Evolutionary conservation across 2,888 invertebrate genomes (phyloP).

Genomic region (Poecilus cupreus): DNA sequence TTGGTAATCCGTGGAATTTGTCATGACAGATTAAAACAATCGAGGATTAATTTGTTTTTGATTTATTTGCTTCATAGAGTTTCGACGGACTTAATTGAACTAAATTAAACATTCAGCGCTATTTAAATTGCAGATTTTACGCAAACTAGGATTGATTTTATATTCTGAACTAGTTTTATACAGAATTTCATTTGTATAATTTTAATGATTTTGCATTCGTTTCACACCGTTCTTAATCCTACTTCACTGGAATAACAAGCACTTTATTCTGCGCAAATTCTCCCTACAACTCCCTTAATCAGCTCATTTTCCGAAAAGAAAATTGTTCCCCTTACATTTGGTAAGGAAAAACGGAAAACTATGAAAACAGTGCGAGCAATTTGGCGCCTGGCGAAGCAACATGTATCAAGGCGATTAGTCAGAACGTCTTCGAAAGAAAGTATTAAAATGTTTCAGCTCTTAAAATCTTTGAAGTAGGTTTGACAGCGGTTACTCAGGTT

Average conservation of each 20-base stretch:
- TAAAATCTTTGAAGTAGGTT: no score
- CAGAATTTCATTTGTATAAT: conserved; percentile 34
- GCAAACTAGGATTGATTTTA: conserved; percentile 24
- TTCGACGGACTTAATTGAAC: not conserved
- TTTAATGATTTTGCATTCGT: conserved; percentile 33
- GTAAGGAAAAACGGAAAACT: no score
- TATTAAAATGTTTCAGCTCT: no score
- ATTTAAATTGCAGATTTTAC: conserved; percentile 39
- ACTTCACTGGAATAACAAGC: conserved; percentile 1
- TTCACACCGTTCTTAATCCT: conserved; percentile 18
- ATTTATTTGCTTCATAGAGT: conserved; percentile 15
- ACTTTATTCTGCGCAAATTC: conserved; percentile 11
- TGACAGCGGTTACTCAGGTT: no score
- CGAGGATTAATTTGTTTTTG: conserved; percentile 14
- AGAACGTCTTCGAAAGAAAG: no score
- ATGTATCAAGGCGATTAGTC: no score
- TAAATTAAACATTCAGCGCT: conserved; percentile 20
- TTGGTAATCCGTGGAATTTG: not conserved
- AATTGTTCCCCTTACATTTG: no score
- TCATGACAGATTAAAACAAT: not conserved
- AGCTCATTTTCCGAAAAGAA: no score
- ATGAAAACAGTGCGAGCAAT: no score
- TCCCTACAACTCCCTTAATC: no score
- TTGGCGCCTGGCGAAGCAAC: no score
- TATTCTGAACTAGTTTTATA: conserved; percentile 14